Evolutionary conservation across 64 coral and sea anemone genomes (phyloP), one percentile per base, ranked within the genome.

Genomic region (Stichodactyla mertensii): DNA sequence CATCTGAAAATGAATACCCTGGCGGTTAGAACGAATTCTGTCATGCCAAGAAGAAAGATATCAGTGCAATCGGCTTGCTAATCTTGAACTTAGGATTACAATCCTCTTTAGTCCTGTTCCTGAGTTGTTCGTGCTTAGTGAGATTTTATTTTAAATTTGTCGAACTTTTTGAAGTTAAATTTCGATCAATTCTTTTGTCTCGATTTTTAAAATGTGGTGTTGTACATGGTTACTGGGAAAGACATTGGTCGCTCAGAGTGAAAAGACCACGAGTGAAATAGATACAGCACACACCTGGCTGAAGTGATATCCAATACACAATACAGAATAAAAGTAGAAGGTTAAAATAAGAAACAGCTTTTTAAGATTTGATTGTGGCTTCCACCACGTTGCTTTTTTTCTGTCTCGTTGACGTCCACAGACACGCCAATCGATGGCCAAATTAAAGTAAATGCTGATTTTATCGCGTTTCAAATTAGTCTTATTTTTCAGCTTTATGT

Each of bases 331-430:
- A 22, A 6, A 66, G 9, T n/a, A 0, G 62, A 22, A 5, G 62
- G 62, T 66, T 66, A 66, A 66, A 66, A 66, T 66, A 66, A 66
- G 62, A 66, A 66, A 66, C 62, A 66, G 19, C 62, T 66, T 66
- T 66, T 16, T 61, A 15, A 61, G 59, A n/a, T 66, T 66, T n/a
- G 3, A 66, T 6, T 20, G 62, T 20, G 20, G 62, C 62, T 61
- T 4, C 4, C 18, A 66, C 22, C 5, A 6, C 22, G 4, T n/a
- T 66, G 20, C 18, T 66, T n/a, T 20, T 66, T n/a, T 45, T 45
- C 36, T 66, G 62, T 66, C 62, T 6, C 7, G 9, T 20, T 66
- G 19, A 66, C 62, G 23, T 66, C 18, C 18, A 66, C 22, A n/a
- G 9, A 13, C 19, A 22, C 18, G 62, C 12, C 62, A 66, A 66